Base-by-base conservation (phyloP, 2,888 invertebrate genomes). In the Sturmia bella region DNA sequence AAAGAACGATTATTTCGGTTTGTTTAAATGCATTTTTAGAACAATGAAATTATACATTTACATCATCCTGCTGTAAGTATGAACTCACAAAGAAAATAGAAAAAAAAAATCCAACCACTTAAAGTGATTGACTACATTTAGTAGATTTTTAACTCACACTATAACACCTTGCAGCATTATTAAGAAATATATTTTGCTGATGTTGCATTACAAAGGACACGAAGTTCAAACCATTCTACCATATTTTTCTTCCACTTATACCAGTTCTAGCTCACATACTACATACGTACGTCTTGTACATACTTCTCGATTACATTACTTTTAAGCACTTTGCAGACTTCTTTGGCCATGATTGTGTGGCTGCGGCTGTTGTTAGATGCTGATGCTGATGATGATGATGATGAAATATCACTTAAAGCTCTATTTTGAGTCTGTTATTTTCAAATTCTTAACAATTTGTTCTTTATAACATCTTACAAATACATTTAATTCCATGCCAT, bases 171-270 rank as follows among this genome's bases (percentile, higher is more conserved):
- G 81, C 81, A 82, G 81, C 81, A 63, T 52, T 74, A 66, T 69
- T 56, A 41, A 41, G 69, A 83, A 61, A 77, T 64, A 80, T 78
- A 66, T 70, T 57, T 63, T 27, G 45, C 56, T 52, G 21, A 50
- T 59, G 66, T 81, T 68, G 57, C 56, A 56, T 76, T 74, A 32
- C 73, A 88, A 88, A 89, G 89, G 89, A 88, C 88, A 88, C 89
- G 89, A 89, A 89, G 89, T 89, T 88, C 89, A 86, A 88, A 88
- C 88, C 87, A 88, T 74, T 80, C 69, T 32, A 45, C 15, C 21
- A 68, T 50, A 59, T 32, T 59, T 68, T 48, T 64, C 24, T 59
- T 39, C 27, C 12, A 66, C 32, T 21, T 12, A 41, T 37, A 37
- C 61, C 3, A 69, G 11, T 13, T 54, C 12, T 15, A 27, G 21